A percentile compares a stretch with the other conserved stretches of the same genome.
phyloP scores from a whole-genome alignment of 2,113 vertebrate genomes.

The Oncorhynchus clarkii region DNA sequence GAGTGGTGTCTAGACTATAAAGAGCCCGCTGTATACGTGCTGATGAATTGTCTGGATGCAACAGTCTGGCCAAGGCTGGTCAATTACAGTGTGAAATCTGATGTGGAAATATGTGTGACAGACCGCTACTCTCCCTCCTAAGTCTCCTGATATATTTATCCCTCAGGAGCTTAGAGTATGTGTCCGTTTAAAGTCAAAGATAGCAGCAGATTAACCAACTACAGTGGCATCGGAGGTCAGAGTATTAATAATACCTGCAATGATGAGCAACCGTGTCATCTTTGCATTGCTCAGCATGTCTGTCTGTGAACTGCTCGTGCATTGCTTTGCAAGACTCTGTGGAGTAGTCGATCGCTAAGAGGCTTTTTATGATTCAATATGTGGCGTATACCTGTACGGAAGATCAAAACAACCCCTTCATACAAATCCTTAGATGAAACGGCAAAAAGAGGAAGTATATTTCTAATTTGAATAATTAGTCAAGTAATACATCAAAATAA shows the following conservation, averaged over 20 bases:
- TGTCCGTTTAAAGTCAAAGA: constrained; percentile 4
- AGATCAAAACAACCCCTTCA: not conserved
- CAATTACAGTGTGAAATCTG: constrained; percentile 16
- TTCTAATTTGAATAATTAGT: not conserved
- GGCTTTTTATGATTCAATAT: too few relatives aligned
- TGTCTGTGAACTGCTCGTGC: not conserved
- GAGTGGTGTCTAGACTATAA: constrained; percentile 11
- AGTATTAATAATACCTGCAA: constrained; percentile 24
- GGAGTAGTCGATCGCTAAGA: too few relatives aligned
- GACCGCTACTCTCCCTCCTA: not conserved
- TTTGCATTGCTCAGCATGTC: constrained; percentile 8
- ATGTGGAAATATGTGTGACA: constrained; percentile 14
- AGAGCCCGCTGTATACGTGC: not conserved
- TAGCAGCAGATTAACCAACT: constrained; percentile 33
- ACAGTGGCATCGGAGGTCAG: constrained; percentile 14
- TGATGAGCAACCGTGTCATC: not conserved
- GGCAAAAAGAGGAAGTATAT: not conserved
- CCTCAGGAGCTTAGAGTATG: not conserved
- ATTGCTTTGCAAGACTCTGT: not conserved
- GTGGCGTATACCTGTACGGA: not conserved
- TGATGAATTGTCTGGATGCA: constrained; percentile 1
- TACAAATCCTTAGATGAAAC: not conserved
- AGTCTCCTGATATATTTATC: constrained; percentile 59
- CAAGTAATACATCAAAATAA: not conserved
- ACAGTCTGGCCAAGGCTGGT: constrained; percentile 28